Evolutionary conservation across 2,797 vertebrate species (phyloP).

Genomic region (Pipistrellus pygmaeus): DNA sequence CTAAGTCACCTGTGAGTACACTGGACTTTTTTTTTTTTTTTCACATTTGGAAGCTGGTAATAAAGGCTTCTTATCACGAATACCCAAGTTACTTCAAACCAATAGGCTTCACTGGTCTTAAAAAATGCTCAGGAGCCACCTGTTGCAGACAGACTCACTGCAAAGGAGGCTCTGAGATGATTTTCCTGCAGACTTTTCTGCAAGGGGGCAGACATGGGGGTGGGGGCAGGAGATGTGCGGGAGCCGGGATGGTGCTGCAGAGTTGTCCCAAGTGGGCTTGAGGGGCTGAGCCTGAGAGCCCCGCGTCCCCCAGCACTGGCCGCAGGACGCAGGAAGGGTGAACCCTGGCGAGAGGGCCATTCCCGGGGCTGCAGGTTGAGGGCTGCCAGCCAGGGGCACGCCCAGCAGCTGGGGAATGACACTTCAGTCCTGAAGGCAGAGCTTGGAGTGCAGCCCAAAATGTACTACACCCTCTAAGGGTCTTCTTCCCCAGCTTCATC

Average conservation of each 20-base stretch:
- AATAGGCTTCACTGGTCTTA: background rate
- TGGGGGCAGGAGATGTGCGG: background rate
- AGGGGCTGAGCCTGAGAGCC: background rate
- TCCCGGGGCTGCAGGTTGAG: background rate
- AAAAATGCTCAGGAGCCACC: background rate
- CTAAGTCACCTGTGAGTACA: background rate
- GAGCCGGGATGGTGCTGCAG: background rate
- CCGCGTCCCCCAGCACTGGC: accelerated
- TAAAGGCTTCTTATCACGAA: background rate
- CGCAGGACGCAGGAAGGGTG: background rate
- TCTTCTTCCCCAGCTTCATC: background rate
- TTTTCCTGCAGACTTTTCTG: background rate
- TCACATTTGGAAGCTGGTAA: background rate
- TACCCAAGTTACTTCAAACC: slow-evolving; percentile 2
- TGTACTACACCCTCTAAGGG: no score
- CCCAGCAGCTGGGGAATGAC: background rate
- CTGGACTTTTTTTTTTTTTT: background rate
- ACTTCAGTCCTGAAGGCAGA: background rate
- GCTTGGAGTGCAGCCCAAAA: background rate
- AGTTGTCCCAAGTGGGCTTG: background rate
- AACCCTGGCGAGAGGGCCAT: background rate
- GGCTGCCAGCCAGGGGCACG: background rate
- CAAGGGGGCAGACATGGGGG: background rate
- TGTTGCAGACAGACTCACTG: background rate
- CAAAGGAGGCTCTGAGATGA: background rate